phyloP scores from a whole-genome alignment of 1,140 invertebrate species.

The Drosophila seguyi region DNA sequence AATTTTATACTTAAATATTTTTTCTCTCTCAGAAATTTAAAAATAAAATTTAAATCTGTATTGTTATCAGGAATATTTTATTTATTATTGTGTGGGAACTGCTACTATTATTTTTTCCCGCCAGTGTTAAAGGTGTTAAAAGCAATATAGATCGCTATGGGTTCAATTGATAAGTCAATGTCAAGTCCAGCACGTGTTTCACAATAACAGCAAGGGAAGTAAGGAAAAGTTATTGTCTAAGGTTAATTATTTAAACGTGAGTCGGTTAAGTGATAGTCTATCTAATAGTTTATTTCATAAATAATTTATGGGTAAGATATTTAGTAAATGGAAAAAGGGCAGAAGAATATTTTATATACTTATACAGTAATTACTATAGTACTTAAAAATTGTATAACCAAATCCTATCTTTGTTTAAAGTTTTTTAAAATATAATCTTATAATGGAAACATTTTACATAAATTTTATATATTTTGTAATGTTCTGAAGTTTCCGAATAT shows the following conservation, averaged over 20 bases:
- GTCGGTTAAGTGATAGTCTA: neutral
- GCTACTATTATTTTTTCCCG: too few species aligned
- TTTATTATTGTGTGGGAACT: too few species aligned
- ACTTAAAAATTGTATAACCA: neutral
- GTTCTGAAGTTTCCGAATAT: too few species aligned
- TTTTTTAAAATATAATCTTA: too few species aligned
- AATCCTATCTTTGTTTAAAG: too few species aligned
- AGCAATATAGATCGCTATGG: conserved; percentile 16
- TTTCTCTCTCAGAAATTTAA: too few species aligned
- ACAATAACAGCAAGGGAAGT: neutral
- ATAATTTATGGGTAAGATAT: neutral
- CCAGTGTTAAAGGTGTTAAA: neutral
- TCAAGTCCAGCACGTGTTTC: conserved; percentile 44
- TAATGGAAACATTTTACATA: too few species aligned
- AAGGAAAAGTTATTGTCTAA: conserved; percentile 4
- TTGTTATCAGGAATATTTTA: too few species aligned
- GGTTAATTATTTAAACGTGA: conserved; percentile 6
- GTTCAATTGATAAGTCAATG: conserved; percentile 75
- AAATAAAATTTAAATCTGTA: too few species aligned
- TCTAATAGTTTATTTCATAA: neutral
- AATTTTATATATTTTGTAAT: too few species aligned
- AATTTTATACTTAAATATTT: too few species aligned
- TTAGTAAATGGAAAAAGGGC: neutral
- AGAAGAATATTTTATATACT: neutral
- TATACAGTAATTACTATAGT: neutral